A percentile compares a stretch with the other conserved stretches of the same genome.
These are phyloP conservation scores for Mesochorus sp. DNA, from an alignment of 2,888 invertebrate genomes.

Conservation along the genomic window DNA sequence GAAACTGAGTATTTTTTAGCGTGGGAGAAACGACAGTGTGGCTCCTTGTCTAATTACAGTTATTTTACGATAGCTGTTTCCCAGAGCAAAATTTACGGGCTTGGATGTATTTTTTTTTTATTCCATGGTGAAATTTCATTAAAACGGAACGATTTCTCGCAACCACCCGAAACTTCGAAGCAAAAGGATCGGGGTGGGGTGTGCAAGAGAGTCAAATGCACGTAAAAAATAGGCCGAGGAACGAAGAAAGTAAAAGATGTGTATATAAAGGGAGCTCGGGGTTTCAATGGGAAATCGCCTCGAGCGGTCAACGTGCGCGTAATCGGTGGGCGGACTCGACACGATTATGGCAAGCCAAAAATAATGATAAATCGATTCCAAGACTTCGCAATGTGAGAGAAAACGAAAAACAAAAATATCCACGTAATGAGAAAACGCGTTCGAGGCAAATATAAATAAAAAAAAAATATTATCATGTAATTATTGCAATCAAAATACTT, in stretches of 20 bases:
- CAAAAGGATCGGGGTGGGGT: conserved; percentile 37
- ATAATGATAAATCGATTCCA: conserved; percentile 76
- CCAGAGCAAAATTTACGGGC: conserved; percentile 57
- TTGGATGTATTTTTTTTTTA: conserved; percentile 58
- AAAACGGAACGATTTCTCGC: conserved; percentile 63
- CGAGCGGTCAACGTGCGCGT: conserved; percentile 74
- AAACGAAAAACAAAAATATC: conserved; percentile 9
- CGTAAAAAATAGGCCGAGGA: conserved; percentile 23
- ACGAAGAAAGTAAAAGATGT: conserved; percentile 30
- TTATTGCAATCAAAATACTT: neutral
- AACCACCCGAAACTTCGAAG: conserved; percentile 35
- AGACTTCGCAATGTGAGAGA: conserved; percentile 58
- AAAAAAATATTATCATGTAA: neutral
- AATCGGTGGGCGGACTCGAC: conserved; percentile 76
- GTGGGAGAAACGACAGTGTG: conserved; percentile 70
- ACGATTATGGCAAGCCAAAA: conserved; percentile 79
- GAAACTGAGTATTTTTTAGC: conserved; percentile 70
- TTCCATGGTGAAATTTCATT: conserved; percentile 71
- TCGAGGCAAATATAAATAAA: conserved; percentile 14
- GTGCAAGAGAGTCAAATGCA: conserved; percentile 35
- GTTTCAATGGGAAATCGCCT: conserved; percentile 77
- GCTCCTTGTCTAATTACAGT: conserved; percentile 72
- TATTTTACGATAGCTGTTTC: conserved; percentile 70
- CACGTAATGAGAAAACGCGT: conserved; percentile 30
- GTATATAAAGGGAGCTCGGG: conserved; percentile 59